Percentiles rank a stretch among this genome's conserved stretches.
These are phyloP conservation scores for Halichondria panicea DNA, from an alignment of 37 sponge, comb jelly and placozoan genomes.

Conservation along the genomic window DNA sequence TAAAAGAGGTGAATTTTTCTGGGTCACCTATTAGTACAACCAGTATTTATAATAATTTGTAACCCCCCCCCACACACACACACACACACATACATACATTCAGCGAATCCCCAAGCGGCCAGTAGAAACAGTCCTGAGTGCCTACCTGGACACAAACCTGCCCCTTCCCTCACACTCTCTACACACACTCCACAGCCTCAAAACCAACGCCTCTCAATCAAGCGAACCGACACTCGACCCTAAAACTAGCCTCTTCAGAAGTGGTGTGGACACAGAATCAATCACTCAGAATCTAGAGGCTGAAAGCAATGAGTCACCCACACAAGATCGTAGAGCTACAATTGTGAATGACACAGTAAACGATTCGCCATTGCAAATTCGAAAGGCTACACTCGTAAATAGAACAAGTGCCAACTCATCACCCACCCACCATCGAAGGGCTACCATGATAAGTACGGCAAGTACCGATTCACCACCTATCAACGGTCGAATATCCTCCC, in stretches of 20 bases:
- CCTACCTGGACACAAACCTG: conserved; percentile 47
- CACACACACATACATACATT: conserved; percentile 1
- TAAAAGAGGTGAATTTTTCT: too few relatives aligned
- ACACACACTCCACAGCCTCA: neutral
- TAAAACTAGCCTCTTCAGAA: neutral
- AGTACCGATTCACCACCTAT: too few relatives aligned
- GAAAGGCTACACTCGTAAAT: too few relatives aligned
- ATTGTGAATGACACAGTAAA: too few relatives aligned
- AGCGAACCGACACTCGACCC: neutral
- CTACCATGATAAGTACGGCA: too few relatives aligned
- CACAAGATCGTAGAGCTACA: neutral
- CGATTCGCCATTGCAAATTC: too few relatives aligned
- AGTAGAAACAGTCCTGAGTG: conserved; percentile 37
- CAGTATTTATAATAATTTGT: too few relatives aligned
- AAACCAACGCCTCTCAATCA: neutral
- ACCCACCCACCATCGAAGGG: too few relatives aligned
- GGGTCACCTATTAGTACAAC: too few relatives aligned
- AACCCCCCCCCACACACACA: conserved; percentile 7
- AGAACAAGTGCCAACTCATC: too few relatives aligned
- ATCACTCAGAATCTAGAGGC: neutral
- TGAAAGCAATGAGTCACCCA: neutral
- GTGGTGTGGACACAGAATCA: neutral
- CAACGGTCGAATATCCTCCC: too few relatives aligned
- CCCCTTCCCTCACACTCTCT: conserved; percentile 45
- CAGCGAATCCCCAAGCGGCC: conserved; percentile 33